Conservation (phyloP, 2,888 invertebrate genomes). For the Apamea monoglypha region DNA sequence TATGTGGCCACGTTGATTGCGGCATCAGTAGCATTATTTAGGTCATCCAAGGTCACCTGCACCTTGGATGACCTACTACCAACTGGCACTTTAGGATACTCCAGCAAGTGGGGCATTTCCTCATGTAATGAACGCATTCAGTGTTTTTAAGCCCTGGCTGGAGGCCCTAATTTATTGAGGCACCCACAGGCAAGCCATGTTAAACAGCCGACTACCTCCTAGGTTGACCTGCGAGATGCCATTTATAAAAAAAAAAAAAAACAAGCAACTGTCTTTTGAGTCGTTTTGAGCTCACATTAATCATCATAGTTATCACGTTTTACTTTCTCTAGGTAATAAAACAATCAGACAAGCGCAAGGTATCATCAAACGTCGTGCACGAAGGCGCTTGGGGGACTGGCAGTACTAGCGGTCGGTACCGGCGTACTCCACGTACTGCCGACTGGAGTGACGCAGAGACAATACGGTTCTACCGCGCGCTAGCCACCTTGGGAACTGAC, state of each 20-base stretch:
- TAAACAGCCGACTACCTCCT: too few species aligned
- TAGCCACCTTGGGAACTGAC: constrained; percentile 97
- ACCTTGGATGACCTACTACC: too few species aligned
- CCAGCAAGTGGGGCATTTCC: too few species aligned
- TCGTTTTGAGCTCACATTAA: background rate
- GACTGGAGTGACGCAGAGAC: constrained; percentile 95
- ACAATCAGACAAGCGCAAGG: constrained; percentile 92
- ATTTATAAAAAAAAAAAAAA: background rate
- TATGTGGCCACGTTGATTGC: background rate
- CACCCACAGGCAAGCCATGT: too few species aligned
- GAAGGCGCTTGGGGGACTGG: constrained; percentile 90
- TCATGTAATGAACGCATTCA: too few species aligned
- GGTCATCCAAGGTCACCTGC: too few species aligned
- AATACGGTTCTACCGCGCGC: constrained; percentile 96
- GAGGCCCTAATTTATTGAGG: too few species aligned
- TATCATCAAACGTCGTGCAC: constrained; percentile 91
- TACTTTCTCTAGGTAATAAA: constrained; percentile 90
- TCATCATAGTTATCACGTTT: background rate
- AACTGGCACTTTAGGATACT: background rate
- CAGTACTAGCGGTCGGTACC: constrained; percentile 91
- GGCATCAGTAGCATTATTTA: background rate
- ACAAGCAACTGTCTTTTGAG: background rate
- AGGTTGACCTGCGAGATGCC: too few species aligned
- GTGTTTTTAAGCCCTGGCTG: too few species aligned
- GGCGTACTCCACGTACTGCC: constrained; percentile 92